Percentiles rank a stretch among this genome's conserved stretches.
These are phyloP conservation scores for Pachypanchax playfairii DNA, from an alignment of 2,113 vertebrate genomes.

Conservation along the genomic window DNA sequence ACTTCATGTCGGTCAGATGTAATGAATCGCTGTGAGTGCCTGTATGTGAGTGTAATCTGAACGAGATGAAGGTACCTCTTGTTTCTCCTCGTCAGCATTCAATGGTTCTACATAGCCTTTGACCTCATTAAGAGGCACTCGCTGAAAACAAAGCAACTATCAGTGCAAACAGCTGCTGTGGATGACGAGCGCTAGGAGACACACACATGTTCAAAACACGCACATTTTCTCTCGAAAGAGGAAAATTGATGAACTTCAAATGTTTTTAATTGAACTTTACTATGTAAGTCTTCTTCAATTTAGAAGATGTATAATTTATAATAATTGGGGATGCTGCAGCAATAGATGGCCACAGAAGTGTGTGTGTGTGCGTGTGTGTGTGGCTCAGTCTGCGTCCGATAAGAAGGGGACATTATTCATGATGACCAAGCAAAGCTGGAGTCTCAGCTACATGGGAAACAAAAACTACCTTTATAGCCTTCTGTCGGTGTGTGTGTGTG, in stretches of 20 bases:
- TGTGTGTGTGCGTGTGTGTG: slow-evolving; percentile 6
- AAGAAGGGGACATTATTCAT: slow-evolving; percentile 72
- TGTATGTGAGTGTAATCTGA: slow-evolving; percentile 23
- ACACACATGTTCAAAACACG: slow-evolving; percentile 13
- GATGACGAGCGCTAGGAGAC: slow-evolving; percentile 46
- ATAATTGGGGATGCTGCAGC: background rate
- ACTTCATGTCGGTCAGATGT: slow-evolving; percentile 75
- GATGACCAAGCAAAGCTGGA: slow-evolving; percentile 71
- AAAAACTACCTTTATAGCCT: slow-evolving; percentile 69
- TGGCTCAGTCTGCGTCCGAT: slow-evolving; percentile 45
- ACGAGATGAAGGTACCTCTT: slow-evolving; percentile 66
- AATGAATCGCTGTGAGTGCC: slow-evolving; percentile 70
- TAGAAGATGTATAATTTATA: background rate
- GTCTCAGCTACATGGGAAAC: slow-evolving; percentile 62
- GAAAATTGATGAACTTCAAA: no score
- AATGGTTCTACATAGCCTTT: slow-evolving; percentile 71
- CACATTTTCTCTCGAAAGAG: background rate
- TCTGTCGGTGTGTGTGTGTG: slow-evolving; percentile 27
- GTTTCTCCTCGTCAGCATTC: slow-evolving; percentile 60
- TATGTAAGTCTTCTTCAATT: background rate
- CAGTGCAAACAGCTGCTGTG: slow-evolving; percentile 65
- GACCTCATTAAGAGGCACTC: slow-evolving; percentile 78
- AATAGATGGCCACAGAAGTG: background rate
- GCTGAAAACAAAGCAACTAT: slow-evolving; percentile 71
- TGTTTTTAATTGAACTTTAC: background rate